Conservation (phyloP, 2,888 invertebrate species). For the Oeneis ivallda region DNA sequence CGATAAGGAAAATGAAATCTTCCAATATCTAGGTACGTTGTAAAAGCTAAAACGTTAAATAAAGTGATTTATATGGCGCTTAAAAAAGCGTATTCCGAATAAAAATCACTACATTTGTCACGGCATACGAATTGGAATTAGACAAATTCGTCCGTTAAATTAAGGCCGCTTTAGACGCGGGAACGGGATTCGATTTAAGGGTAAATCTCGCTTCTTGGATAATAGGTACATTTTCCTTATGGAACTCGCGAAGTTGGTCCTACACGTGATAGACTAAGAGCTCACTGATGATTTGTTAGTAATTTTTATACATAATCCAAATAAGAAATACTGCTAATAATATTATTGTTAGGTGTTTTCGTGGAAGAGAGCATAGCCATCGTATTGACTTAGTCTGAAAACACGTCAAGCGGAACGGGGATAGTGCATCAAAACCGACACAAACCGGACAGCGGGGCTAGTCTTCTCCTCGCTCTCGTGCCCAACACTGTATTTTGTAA, state of each 20-base stretch:
- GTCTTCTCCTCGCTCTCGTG: no score
- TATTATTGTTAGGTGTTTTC: no score
- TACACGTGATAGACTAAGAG: constrained; percentile 53
- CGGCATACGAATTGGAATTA: constrained; percentile 79
- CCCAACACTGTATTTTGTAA: no score
- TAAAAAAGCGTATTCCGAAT: constrained; percentile 58
- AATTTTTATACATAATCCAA: no score
- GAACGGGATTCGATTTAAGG: constrained; percentile 74
- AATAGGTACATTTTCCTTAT: constrained; percentile 62
- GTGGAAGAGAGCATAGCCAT: no score
- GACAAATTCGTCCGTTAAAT: constrained; percentile 81
- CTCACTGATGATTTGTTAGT: not conserved
- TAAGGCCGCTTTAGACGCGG: constrained; percentile 71
- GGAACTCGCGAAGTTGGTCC: constrained; percentile 54
- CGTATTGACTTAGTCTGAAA: no score
- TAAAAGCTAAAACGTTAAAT: not conserved
- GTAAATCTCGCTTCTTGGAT: constrained; percentile 68
- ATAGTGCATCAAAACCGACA: no score
- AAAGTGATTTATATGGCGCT: constrained; percentile 12
- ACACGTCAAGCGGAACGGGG: no score
- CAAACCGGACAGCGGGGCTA: no score
- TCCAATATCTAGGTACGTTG: no score
- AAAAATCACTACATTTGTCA: constrained; percentile 79
- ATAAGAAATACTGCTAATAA: no score
- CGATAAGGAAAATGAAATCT: no score